Evolutionary conservation across 1,140 invertebrate species (phyloP), one percentile per base, ranked within the genome.

Genomic region (Cydia amplana): DNA sequence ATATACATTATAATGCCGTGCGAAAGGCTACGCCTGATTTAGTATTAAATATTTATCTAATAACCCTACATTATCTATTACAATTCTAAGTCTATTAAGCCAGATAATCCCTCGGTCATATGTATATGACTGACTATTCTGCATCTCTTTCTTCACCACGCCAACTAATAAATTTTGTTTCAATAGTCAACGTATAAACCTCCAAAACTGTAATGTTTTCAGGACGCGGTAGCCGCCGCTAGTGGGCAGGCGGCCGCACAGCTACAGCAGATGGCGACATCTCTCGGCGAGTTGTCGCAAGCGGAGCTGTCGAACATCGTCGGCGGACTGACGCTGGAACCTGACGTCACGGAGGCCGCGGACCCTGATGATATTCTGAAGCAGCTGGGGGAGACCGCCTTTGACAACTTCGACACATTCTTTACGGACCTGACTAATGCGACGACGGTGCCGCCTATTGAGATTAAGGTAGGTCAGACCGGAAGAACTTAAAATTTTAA

Each of bases 291-390:
- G 83, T 86, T 96, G 67, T 95, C 95, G 43, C 95, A 96, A 83
- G 95, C 95, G 16, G 95, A 96, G 89, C 92, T 96, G 64, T 94
- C 94, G 73, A 95, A 94, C 78, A 93, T 95, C 77, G 94, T 95
- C 28, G 93, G 94, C 3, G 93, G 94, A 4, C 89, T 95, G 32
- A 88, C 89, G 28, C 82, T 88, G 49, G 88, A 88, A 25, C 83
- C 88, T 3, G 93, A 93, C 40, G 84, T 86, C 60, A 87, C 92
- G 16, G 89, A 92, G 18, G 94, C 94, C 7, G 93, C 94, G 16
- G 95, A 95, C 79, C 94, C 95, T 16, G 95, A 96, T 75, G 95
- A 96, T 79, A 95, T 96, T 73, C 94, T 96, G 74, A 95, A 96
- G 80, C 95, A 96, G 80, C 90, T 96, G 12, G 95, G 94, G 3